phyloP scores from a whole-genome alignment of 2,888 invertebrate genomes.

The Agrochola circellaris region DNA sequence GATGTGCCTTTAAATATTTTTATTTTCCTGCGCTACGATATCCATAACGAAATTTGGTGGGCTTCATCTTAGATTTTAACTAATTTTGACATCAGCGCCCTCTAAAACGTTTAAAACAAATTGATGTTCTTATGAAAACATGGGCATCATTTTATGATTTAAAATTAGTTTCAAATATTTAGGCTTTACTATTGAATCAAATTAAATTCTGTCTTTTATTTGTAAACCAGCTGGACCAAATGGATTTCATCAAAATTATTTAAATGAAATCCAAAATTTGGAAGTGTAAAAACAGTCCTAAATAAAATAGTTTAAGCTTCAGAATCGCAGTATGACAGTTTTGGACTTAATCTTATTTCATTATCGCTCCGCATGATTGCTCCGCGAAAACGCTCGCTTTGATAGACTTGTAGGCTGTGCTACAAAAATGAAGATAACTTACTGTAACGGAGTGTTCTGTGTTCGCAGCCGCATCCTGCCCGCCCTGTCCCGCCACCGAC shows the following conservation, averaged over 20 bases:
- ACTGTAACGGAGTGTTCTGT: not conserved
- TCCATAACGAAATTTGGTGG: too few species aligned
- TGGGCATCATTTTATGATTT: not conserved
- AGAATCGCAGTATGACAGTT: not conserved
- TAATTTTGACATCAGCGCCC: too few species aligned
- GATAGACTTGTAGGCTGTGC: not conserved
- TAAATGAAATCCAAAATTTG: not conserved
- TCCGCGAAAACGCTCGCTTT: not conserved
- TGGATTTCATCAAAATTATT: too few species aligned
- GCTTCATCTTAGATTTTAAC: too few species aligned
- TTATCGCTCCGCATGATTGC: not conserved
- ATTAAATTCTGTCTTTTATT: not conserved
- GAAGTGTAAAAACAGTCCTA: not conserved
- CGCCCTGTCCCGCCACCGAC: slow-evolving; percentile 81
- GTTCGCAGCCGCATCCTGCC: slow-evolving; percentile 78
- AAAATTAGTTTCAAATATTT: not conserved
- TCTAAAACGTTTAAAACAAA: too few species aligned
- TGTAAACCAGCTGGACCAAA: not conserved
- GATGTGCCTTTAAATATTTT: too few species aligned
- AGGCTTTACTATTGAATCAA: not conserved
- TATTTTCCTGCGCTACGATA: too few species aligned
- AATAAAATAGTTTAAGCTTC: not conserved
- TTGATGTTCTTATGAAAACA: too few species aligned
- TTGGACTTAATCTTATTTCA: not conserved
- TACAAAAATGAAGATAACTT: not conserved